Conservation (phyloP, 2,113 vertebrate genomes). For the Dissostichus mawsoni region DNA sequence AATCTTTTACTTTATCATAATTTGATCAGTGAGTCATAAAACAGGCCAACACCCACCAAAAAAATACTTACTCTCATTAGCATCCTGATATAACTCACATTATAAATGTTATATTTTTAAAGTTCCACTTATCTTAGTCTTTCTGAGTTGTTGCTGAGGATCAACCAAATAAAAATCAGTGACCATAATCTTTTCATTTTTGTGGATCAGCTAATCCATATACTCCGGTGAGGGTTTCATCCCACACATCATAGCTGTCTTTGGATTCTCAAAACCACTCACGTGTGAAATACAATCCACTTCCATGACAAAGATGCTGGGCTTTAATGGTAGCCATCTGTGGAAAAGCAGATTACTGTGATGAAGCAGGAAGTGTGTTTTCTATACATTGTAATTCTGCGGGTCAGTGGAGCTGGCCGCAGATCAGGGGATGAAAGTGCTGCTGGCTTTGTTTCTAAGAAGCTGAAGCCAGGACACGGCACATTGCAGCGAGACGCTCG, state of each 20-base stretch:
- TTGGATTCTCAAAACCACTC: neutral
- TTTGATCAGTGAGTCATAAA: neutral
- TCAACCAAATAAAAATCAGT: neutral
- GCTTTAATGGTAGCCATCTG: slow-evolving; percentile 30
- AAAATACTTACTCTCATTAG: neutral
- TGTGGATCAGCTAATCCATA: neutral
- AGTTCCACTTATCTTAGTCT: neutral
- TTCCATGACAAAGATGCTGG: slow-evolving; percentile 1
- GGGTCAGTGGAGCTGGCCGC: slow-evolving; percentile 26
- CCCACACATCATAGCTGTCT: neutral
- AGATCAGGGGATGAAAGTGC: slow-evolving; percentile 25
- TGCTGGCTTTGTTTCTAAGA: slow-evolving; percentile 15
- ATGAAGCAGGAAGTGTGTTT: slow-evolving; percentile 15
- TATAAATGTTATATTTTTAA: neutral
- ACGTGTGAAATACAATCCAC: slow-evolving; percentile 7
- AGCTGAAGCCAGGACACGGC: neutral
- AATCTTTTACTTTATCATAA: neutral
- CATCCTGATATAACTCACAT: neutral
- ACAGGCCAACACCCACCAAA: neutral
- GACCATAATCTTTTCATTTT: neutral
- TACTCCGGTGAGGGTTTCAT: neutral
- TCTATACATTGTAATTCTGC: slow-evolving; percentile 14
- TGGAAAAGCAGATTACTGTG: slow-evolving; percentile 25
- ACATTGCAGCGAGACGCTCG: neutral
- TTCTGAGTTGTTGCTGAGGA: neutral